A percentile compares a stretch with the other conserved stretches of the same genome.
Evolutionary conservation across 1,140 invertebrate genomes (phyloP).

Genomic region (Drosophila leontia): DNA sequence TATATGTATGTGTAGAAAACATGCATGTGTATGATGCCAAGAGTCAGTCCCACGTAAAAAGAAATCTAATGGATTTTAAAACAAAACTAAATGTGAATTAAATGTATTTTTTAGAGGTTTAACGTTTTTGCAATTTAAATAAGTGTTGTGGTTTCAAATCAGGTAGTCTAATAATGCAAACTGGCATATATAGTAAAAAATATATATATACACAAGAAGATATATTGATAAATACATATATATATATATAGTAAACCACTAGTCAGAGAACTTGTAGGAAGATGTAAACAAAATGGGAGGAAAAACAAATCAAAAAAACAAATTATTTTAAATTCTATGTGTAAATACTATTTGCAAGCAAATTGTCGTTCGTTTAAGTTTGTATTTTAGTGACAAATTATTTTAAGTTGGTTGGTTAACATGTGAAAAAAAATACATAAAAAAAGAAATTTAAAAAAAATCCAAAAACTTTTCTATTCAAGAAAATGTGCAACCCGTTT

Average conservation of each 20-base stretch:
- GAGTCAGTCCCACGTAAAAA: slow-evolving; percentile 59
- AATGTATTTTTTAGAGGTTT: slow-evolving; percentile 76
- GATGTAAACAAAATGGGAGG: slow-evolving; percentile 16
- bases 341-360: slow-evolving; percentile 55
- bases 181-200: slow-evolving; percentile 35
- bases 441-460: slow-evolving; percentile 18
- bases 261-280: slow-evolving; percentile 58
- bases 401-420: slow-evolving; percentile 49
- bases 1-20: slow-evolving; percentile 8
- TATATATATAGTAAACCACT: slow-evolving; percentile 59
- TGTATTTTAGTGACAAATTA: slow-evolving; percentile 63
- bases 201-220: slow-evolving; percentile 30
- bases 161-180: slow-evolving; percentile 57
- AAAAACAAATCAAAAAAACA: slow-evolving; percentile 38
- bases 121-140: slow-evolving; percentile 64
- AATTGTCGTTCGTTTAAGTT: slow-evolving; percentile 57
- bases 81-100: slow-evolving; percentile 67
- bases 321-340: slow-evolving; percentile 46
- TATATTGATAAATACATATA: slow-evolving; percentile 22
- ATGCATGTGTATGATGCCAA: slow-evolving; percentile 54
- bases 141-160: slow-evolving; percentile 80
- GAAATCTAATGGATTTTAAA: slow-evolving; percentile 61
- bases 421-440: slow-evolving; percentile 15
- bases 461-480: slow-evolving; percentile 35
- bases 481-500: slow-evolving; percentile 45